Conservation (phyloP, 2,888 invertebrate species). For the Spodoptera picta region DNA sequence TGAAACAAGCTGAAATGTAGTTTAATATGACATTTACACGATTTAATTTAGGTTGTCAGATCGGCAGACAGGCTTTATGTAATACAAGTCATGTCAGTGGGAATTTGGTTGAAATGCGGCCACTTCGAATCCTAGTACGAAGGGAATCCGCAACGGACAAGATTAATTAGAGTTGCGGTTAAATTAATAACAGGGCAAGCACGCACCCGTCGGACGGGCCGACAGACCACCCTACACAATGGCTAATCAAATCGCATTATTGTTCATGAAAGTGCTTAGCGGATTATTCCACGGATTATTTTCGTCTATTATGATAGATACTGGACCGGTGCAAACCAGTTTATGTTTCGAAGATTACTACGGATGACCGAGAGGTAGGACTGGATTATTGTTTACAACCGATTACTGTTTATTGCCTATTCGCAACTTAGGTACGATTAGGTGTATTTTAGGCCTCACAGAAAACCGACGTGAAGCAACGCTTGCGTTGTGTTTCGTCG, state of each 20-base stretch:
- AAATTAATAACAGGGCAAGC: constrained; percentile 83
- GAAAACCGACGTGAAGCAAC: too few species aligned
- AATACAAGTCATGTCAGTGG: constrained; percentile 59
- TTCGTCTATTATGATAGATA: constrained; percentile 24
- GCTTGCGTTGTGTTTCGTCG: too few species aligned
- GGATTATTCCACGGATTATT: constrained; percentile 53
- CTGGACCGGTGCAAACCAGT: constrained; percentile 16
- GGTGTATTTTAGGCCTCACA: too few species aligned
- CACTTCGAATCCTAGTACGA: constrained; percentile 62
- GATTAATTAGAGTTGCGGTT: constrained; percentile 85
- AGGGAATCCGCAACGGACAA: constrained; percentile 80
- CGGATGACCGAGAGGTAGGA: constrained; percentile 4
- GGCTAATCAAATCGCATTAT: constrained; percentile 71
- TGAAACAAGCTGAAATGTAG: constrained; percentile 27
- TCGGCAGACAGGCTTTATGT: constrained; percentile 39
- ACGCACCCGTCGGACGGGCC: constrained; percentile 69
- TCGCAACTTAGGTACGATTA: too few species aligned
- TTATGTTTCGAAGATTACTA: constrained; percentile 25
- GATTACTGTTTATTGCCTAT: too few species aligned
- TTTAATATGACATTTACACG: constrained; percentile 46
- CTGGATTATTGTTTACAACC: too few species aligned
- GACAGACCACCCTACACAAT: constrained; percentile 64
- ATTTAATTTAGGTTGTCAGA: constrained; percentile 56
- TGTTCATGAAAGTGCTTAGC: constrained; percentile 60
- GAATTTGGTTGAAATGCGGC: constrained; percentile 61